These are phyloP conservation scores for Netelia melanura DNA, from an alignment of 2,888 invertebrate species.

Conservation along the genomic window DNA sequence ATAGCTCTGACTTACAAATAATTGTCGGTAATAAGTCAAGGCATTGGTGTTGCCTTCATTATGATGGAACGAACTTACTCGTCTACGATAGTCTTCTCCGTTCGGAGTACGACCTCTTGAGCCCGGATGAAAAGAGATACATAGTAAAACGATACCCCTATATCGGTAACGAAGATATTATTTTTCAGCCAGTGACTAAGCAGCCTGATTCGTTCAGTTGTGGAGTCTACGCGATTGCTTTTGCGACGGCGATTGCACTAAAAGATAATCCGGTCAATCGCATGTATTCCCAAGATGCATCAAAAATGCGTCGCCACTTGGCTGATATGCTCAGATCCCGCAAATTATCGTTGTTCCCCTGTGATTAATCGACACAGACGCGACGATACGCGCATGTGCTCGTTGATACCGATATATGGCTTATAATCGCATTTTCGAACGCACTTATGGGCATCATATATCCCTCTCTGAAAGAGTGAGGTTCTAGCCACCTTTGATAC, in stretches of 20 bases:
- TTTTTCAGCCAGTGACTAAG: constrained; percentile 7
- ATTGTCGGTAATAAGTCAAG: constrained; percentile 45
- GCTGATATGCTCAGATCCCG: neutral
- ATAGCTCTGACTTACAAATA: constrained; percentile 53
- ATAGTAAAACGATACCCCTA: constrained; percentile 40
- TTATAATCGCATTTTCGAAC: no score
- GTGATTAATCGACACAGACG: no score
- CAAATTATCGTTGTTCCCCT: constrained; percentile 26
- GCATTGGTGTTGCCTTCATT: constrained; percentile 59
- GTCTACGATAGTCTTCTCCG: constrained; percentile 49
- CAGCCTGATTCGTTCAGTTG: constrained; percentile 53
- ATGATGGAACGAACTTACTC: constrained; percentile 16
- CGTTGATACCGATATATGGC: no score
- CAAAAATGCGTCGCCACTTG: constrained; percentile 36
- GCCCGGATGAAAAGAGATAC: constrained; percentile 30
- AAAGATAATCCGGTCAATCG: constrained; percentile 1
- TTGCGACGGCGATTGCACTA: constrained; percentile 49
- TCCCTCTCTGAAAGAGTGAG: no score
- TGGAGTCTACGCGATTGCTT: constrained; percentile 14
- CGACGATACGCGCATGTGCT: no score
- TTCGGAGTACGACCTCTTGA: constrained; percentile 18
- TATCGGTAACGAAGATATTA: constrained; percentile 5
- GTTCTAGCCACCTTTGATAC: no score
- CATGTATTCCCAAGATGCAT: constrained; percentile 37
- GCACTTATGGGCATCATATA: no score